phyloP scores from a whole-genome alignment of 2,113 vertebrate species.

The Genyomyrus donnyi region DNA sequence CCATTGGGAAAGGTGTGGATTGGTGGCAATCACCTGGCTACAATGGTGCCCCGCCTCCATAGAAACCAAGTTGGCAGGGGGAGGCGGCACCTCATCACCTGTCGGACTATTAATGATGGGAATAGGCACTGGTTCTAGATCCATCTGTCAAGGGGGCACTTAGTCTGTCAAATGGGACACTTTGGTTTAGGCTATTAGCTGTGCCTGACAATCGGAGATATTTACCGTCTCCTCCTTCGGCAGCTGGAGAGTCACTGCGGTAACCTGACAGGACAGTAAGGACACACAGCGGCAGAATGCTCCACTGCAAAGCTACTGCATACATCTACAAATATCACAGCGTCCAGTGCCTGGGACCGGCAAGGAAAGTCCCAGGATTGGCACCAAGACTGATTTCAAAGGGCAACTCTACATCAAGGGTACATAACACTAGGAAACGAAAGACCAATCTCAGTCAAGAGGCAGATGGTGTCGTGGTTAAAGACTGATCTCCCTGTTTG shows the following conservation, averaged over 20 bases:
- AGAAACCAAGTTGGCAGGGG: not conserved
- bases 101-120: constrained; percentile 5
- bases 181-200: constrained; percentile 21
- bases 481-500: not conserved
- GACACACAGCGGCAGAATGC: not conserved
- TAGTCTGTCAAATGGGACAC: constrained; percentile 20
- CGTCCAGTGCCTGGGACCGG: not conserved
- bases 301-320: not conserved
- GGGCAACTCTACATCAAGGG: not conserved
- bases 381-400: not conserved
- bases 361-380: not conserved
- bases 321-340: not conserved
- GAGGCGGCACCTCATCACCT: constrained; percentile 3
- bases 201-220: constrained; percentile 14
- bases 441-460: not conserved
- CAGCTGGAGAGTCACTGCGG: not conserved
- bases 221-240: constrained; percentile 10
- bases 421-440: not conserved
- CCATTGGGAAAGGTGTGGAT: not conserved
- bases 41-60: not conserved
- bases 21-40: constrained; percentile 14
- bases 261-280: not conserved
- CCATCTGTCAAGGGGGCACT: constrained; percentile 16
- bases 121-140: constrained; percentile 10
- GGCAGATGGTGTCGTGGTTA: not conserved